Conservation (phyloP, 2,888 invertebrate species). For the Spilosoma lubricipeda region DNA sequence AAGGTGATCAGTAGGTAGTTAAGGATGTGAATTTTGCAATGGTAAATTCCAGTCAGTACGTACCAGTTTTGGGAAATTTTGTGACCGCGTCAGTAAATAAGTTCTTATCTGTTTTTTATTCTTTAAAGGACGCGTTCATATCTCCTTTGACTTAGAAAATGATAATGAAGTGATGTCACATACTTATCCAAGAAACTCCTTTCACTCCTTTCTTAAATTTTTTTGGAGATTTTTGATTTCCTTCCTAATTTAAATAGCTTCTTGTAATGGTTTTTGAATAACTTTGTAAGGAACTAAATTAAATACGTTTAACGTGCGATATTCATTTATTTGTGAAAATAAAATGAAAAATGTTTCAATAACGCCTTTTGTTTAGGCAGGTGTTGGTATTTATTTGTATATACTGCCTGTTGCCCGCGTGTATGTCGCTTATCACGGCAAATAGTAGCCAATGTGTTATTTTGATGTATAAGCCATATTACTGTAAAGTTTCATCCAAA, state of each 20-base stretch:
- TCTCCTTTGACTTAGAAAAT: background rate
- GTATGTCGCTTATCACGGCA: too few relatives aligned
- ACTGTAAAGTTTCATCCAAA: too few relatives aligned
- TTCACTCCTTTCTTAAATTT: too few relatives aligned
- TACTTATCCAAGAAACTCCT: too few relatives aligned
- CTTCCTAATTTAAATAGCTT: background rate
- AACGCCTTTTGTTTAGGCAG: background rate
- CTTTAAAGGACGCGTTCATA: background rate
- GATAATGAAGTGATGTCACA: too few relatives aligned
- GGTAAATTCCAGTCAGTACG: slow-evolving; percentile 1
- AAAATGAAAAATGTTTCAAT: background rate
- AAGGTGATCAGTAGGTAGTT: slow-evolving; percentile 31
- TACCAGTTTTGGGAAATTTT: background rate
- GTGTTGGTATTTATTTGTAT: background rate
- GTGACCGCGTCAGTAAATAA: background rate
- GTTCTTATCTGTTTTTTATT: background rate
- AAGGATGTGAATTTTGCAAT: slow-evolving; percentile 1
- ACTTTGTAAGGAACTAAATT: too few relatives aligned
- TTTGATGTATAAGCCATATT: too few relatives aligned
- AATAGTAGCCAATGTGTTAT: too few relatives aligned
- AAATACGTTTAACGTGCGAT: too few relatives aligned
- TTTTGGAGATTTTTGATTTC: background rate
- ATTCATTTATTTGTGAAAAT: background rate
- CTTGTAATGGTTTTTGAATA: background rate
- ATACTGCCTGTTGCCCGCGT: too few relatives aligned